These are phyloP conservation scores for Eulemur coronatus DNA, from an alignment of 2,797 vertebrate genomes.

Conservation along the genomic window DNA sequence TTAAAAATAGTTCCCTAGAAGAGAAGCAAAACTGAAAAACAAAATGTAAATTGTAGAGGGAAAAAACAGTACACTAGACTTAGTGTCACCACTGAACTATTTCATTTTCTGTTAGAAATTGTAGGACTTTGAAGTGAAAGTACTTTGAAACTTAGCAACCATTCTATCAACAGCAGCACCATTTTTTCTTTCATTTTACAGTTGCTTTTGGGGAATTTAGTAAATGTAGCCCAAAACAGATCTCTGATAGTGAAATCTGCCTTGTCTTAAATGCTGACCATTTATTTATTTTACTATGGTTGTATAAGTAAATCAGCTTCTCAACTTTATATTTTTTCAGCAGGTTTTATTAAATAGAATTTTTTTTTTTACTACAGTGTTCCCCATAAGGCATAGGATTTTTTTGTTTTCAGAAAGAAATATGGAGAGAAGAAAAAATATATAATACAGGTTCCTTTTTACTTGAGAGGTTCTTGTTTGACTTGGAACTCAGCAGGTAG, in stretches of 20 bases:
- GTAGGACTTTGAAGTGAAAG: constrained; percentile 44
- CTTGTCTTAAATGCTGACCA: not conserved
- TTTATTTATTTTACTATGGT: not conserved
- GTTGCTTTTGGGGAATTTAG: not conserved
- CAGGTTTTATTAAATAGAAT: not conserved
- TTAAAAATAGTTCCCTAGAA: constrained; percentile 30
- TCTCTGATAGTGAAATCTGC: not conserved
- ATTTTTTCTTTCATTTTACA: not conserved
- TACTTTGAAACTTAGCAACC: constrained; percentile 43
- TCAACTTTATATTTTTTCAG: not conserved
- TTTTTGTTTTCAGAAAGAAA: not conserved
- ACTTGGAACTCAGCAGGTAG: constrained; percentile 45
- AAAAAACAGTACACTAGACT: not conserved
- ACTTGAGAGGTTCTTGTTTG: constrained; percentile 24
- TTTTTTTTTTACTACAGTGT: not conserved
- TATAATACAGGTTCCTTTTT: constrained; percentile 29
- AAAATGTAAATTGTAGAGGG: not conserved
- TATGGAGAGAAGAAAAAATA: not conserved
- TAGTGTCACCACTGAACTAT: not conserved
- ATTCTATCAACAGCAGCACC: not conserved
- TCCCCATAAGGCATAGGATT: not conserved
- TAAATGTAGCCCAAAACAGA: not conserved
- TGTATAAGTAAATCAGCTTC: not conserved
- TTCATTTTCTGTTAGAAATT: constrained; percentile 42
- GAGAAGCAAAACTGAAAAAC: not conserved